Evolutionary conservation across 2,113 vertebrate species (phyloP), one percentile per base, ranked within the genome.

Genomic region (Chunga burmeisteri): DNA sequence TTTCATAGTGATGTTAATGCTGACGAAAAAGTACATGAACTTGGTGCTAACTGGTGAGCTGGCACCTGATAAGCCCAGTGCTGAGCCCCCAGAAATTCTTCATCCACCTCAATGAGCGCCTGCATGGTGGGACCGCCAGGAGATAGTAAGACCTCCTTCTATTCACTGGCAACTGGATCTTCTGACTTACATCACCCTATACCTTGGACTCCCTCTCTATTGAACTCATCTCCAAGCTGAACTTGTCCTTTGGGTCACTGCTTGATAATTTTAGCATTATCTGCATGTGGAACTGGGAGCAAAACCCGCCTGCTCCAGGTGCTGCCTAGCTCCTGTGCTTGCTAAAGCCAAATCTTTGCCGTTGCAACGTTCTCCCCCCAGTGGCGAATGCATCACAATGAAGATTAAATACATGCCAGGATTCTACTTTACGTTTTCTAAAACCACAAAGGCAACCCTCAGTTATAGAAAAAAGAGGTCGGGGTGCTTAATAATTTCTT

Each of bases 371-470:
- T 46, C 53, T 80, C 58, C 11, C 34, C 9, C 6, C 6, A 0
- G 63, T 70, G 73, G 53, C 58, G 81, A 90, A 25, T 3, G 3
- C 20, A 11, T 17, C 15, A 20, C 14, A 42, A 11, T 13, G 62
- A 42, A 50, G 32, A 16, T 6, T 8, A 55, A 68, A 59, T 32
- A 9, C 20, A 3, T 1, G 15, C 18, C 49, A 18, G 26, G 38
- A 6, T 68, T n/a, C 40, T 10, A 25, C 20, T 22, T n/a, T 0
- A 10, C 0, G 1, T 56, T 52, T 78, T 32, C 50, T 36, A 47
- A 52, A 56, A 7, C 7, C 16, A 16, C 47, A 84, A 40, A 55
- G 11, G 6, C 32, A 52, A 29, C 15, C 34, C 16, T 52, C 38
- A 53, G 38, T 18, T 68, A 16, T 2, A 67, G 52, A 62, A 47